Base-by-base conservation (phyloP, 2,888 invertebrate genomes). In the Cylindroiulus punctatus region DNA sequence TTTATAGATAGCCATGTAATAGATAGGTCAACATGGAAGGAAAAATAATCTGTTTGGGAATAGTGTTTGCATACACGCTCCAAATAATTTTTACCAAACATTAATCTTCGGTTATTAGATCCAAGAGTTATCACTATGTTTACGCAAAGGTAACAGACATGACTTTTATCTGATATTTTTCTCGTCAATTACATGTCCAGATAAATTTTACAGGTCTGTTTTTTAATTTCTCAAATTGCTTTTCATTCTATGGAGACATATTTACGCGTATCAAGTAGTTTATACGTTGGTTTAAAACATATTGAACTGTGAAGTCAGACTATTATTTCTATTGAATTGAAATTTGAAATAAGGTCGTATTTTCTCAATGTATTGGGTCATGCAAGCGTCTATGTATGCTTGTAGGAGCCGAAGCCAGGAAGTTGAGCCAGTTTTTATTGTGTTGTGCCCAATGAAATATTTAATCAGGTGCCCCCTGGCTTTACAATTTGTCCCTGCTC, bases 391-490 rank as follows among this genome's bases (percentile, higher is more conserved):
- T n/a, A n/a, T n/a, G n/a, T n/a, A n/a, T n/a, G n/a, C n/a, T n/a
- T n/a, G 65, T 65, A 10, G 8, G 36, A 81, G 26, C n/a, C 1
- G 42, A 83, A 83, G 83, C 83, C 83, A 83, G 83, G 83, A 83
- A 83, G 83, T 83, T 83, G 83, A 42, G 44, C 83, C 40, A 83
- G 83, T 83, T 83, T 76, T 83, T 83, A 83, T 83, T 83, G 83
- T 83, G 22, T 22, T 12, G 12, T 26, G 36, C 83, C n/a, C 83
- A 83, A 83, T 83, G 17, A 83, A 83, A 83, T 83, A 83, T 83
- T 83, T 83, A 83, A 83, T 83, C 83, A 83, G 83, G 83, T 83
- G 83, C 36, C 83, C 44, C 40, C 44, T 83, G 42, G 40, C 83
- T 40, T 14, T 83, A 42, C 83, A 83, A 42, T 83, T 44, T 22